phyloP scores from a whole-genome alignment of 2,797 vertebrate species.

The Cirrhinus mrigala region DNA sequence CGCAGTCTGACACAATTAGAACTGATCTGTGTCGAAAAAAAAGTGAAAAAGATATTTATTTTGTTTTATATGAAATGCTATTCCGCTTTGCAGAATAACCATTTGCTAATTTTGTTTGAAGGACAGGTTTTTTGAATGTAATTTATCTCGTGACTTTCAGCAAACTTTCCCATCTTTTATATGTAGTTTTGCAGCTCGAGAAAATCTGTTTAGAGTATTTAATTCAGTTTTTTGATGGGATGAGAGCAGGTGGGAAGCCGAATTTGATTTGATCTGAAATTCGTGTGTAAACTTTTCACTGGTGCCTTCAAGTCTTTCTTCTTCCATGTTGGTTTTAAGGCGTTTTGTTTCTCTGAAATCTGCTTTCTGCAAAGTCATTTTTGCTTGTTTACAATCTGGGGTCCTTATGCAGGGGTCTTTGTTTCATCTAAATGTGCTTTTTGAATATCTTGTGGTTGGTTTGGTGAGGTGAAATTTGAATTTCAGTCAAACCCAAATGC shows the following conservation, averaged over 20 bases:
- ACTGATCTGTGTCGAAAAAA: conserved; percentile 43
- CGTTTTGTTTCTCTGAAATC: conserved; percentile 14
- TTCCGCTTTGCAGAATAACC: conserved; percentile 38
- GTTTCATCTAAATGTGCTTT: conserved; percentile 1
- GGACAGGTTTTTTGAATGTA: conserved; percentile 45
- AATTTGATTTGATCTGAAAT: conserved; percentile 32
- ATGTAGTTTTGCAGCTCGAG: conserved; percentile 27
- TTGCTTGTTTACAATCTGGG: background rate
- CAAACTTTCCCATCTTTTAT: conserved; percentile 18
- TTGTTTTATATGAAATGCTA: conserved; percentile 44
- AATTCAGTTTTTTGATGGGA: conserved; percentile 3
- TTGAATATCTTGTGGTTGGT: conserved; percentile 16
- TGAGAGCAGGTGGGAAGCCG: background rate
- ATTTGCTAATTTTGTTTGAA: conserved; percentile 28
- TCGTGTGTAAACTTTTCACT: conserved; percentile 57
- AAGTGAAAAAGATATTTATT: conserved; percentile 50
- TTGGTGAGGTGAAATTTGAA: background rate
- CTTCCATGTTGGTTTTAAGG: conserved; percentile 51
- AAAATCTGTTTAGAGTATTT: background rate
- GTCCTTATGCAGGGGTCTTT: background rate
- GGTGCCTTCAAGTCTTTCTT: conserved; percentile 63
- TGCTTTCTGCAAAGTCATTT: conserved; percentile 12
- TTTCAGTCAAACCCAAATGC: background rate
- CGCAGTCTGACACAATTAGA: conserved; percentile 32
- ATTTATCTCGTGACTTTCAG: conserved; percentile 21